Percentiles rank a stretch among this genome's conserved stretches.
Conservation (phyloP, 2,797 vertebrate genomes). For the Muscicapa striata region DNA sequence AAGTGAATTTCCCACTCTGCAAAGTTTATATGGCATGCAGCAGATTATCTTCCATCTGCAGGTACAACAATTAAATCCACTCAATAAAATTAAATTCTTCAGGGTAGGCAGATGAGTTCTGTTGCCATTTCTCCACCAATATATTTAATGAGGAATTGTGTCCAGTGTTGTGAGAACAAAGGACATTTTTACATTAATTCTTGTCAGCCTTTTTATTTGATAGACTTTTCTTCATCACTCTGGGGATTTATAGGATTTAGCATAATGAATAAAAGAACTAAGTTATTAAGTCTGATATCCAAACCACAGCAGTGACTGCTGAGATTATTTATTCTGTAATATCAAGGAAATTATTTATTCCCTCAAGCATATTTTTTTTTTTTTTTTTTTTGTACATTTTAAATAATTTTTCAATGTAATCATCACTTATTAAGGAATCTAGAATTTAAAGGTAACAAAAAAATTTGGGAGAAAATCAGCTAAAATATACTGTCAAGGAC, state of each 20-base stretch:
- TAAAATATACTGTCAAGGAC: background rate
- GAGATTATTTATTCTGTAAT: background rate
- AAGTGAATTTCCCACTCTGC: conserved; percentile 21
- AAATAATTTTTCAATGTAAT: background rate
- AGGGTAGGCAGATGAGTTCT: background rate
- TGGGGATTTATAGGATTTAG: background rate
- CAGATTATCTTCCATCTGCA: conserved; percentile 45
- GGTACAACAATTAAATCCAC: conserved; percentile 55
- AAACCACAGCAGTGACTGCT: background rate
- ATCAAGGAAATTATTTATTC: background rate
- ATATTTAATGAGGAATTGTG: background rate
- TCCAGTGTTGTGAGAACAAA: conserved; percentile 34
- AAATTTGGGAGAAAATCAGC: fast-evolving
- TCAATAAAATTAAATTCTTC: conserved; percentile 20
- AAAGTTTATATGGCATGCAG: conserved; percentile 13
- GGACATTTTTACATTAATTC: background rate
- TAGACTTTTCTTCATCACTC: background rate
- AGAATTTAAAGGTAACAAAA: background rate
- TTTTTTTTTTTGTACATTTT: background rate
- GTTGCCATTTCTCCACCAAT: background rate
- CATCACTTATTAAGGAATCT: background rate
- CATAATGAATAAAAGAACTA: conserved; percentile 3
- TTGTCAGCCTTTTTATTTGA: background rate
- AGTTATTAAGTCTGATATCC: background rate
- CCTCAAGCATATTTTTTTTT: background rate